Evolutionary conservation across 2,797 vertebrate species (phyloP).

Genomic region (Lepilemur ruficaudatus): DNA sequence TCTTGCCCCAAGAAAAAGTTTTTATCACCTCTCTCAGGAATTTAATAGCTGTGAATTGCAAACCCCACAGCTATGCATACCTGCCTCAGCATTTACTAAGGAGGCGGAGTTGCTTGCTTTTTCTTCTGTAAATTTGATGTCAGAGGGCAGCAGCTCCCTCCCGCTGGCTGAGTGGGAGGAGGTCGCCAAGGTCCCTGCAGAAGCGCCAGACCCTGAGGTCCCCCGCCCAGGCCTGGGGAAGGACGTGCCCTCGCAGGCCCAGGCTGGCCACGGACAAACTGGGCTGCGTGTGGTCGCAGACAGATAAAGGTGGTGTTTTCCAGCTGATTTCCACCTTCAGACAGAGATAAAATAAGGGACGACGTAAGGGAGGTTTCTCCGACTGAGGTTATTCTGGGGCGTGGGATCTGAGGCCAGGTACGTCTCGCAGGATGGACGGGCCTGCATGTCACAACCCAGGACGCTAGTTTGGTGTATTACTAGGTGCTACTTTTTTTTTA

Average conservation of each 20-base stretch:
- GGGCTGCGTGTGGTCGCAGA: accelerated
- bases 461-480: accelerated
- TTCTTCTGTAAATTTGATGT: not conserved
- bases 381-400: accelerated
- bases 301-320: accelerated
- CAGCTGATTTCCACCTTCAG: accelerated
- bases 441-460: accelerated
- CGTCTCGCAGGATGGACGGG: accelerated
- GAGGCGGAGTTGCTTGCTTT: not conserved
- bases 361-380: accelerated
- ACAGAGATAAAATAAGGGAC: accelerated
- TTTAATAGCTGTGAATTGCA: conserved; percentile 64
- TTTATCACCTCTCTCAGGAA: conserved; percentile 36
- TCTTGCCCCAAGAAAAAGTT: conserved; percentile 48
- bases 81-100: not conserved
- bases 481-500: no score
- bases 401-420: accelerated
- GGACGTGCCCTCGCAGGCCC: accelerated
- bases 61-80: not conserved
- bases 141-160: not conserved
- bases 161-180: accelerated
- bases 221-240: accelerated
- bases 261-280: accelerated
- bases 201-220: accelerated
- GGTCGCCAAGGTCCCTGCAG: no score